These are phyloP conservation scores for Salvelinus sp. DNA, from an alignment of 2,113 vertebrate genomes.

Conservation along the genomic window DNA sequence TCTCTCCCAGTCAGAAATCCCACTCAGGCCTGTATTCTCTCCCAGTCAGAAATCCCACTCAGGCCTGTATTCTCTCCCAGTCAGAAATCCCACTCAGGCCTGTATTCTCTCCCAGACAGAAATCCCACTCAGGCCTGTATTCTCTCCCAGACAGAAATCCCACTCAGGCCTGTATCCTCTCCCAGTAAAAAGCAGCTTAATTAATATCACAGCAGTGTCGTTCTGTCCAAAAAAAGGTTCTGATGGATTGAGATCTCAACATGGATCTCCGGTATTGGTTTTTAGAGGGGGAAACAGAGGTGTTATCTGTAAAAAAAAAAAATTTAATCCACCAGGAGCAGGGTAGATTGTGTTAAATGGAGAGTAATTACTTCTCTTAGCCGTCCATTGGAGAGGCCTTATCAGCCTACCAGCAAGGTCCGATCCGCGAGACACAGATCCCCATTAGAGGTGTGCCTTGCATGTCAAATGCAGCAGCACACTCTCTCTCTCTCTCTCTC, in stretches of 20 bases:
- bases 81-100: not conserved
- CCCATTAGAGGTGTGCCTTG: slow-evolving; percentile 39
- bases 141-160: slow-evolving; percentile 3
- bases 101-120: slow-evolving; percentile 23
- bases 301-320: no score
- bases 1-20: not conserved
- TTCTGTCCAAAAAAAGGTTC: slow-evolving; percentile 28
- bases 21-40: slow-evolving; percentile 11
- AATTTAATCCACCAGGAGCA: slow-evolving; percentile 39
- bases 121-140: slow-evolving; percentile 22
- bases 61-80: slow-evolving; percentile 13
- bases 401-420: slow-evolving; percentile 47
- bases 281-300: slow-evolving; percentile 25
- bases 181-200: slow-evolving; percentile 10
- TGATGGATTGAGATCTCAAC: slow-evolving; percentile 35
- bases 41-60: slow-evolving; percentile 18
- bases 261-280: not conserved
- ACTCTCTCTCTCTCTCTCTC: not conserved
- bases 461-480: not conserved
- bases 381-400: slow-evolving; percentile 46
- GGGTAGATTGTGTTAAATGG: slow-evolving; percentile 39
- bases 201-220: slow-evolving; percentile 44
- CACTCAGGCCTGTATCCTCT: slow-evolving; percentile 3
- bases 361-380: slow-evolving; percentile 60
- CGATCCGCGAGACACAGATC: slow-evolving; percentile 37